These are phyloP conservation scores for Bothrops alternatus DNA, from an alignment of 2,797 vertebrate species.

Conservation along the genomic window DNA sequence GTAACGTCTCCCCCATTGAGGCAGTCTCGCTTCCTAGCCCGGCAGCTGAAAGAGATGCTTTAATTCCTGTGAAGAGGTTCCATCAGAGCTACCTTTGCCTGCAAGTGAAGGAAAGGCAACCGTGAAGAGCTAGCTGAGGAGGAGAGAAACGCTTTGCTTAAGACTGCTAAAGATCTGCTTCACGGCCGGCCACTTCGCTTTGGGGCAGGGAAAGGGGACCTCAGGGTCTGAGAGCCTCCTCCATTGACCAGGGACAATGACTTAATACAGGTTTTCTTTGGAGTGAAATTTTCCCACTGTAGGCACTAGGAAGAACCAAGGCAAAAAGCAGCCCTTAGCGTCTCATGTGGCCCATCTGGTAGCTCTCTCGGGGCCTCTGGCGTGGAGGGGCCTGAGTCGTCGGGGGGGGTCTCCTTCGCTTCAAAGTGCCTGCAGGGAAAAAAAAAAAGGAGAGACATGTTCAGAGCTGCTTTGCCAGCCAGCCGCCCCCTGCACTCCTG, in stretches of 20 bases:
- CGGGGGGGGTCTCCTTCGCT: conserved; percentile 81
- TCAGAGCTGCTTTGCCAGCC: neutral
- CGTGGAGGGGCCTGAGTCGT: conserved; percentile 79
- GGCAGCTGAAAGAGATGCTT: conserved; percentile 71
- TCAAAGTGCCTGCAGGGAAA: conserved; percentile 82
- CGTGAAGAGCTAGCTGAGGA: conserved; percentile 70
- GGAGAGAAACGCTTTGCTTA: conserved; percentile 62
- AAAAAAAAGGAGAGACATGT: neutral
- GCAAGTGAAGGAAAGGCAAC: conserved; percentile 78
- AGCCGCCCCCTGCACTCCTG: neutral
- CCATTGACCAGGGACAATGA: conserved; percentile 73
- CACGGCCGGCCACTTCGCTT: conserved; percentile 65
- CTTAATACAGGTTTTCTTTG: conserved; percentile 90
- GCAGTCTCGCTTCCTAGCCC: conserved; percentile 74
- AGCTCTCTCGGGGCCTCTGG: conserved; percentile 81
- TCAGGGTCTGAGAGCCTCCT: conserved; percentile 70
- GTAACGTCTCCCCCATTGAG: conserved; percentile 77
- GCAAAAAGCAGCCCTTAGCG: conserved; percentile 83
- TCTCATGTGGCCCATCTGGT: conserved; percentile 91
- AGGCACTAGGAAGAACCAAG: conserved; percentile 96
- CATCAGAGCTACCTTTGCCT: conserved; percentile 75
- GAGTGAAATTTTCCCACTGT: conserved; percentile 92
- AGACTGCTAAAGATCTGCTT: conserved; percentile 70
- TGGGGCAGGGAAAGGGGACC: conserved; percentile 70
- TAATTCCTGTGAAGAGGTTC: conserved; percentile 66